A percentile compares a stretch with the other conserved stretches of the same genome.
phyloP scores from a whole-genome alignment of 2,888 invertebrate genomes.

The Dicycla oo region DNA sequence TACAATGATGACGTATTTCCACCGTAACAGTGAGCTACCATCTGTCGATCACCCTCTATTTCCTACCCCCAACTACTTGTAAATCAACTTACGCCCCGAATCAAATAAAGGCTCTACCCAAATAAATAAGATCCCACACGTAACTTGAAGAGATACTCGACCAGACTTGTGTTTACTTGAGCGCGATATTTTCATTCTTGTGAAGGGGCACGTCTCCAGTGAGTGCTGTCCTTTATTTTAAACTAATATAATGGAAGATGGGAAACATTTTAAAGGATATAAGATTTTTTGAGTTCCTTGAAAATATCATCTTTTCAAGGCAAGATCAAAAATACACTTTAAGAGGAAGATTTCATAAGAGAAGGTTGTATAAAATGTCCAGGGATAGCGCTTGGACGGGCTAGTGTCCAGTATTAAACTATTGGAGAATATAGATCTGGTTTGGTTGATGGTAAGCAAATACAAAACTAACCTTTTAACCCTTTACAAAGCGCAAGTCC shows the following conservation, averaged over 20 bases:
- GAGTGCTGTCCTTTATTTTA: slow-evolving; percentile 31
- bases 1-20: not conserved
- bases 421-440: no score
- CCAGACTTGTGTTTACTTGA: slow-evolving; percentile 47
- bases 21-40: not conserved
- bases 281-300: not conserved
- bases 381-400: not conserved
- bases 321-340: not conserved
- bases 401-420: not conserved
- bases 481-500: no score
- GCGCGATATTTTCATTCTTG: slow-evolving; percentile 48
- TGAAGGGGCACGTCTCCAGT: slow-evolving; percentile 27
- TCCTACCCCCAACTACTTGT: slow-evolving; percentile 24
- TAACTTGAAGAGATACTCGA: slow-evolving; percentile 47
- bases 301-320: not conserved
- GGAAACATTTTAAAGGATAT: not conserved
- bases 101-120: slow-evolving; percentile 57
- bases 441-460: no score
- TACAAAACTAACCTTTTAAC: no score
- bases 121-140: slow-evolving; percentile 52
- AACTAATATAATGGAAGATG: slow-evolving; percentile 37
- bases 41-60: slow-evolving; percentile 25
- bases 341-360: not conserved
- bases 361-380: not conserved
- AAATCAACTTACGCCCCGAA: slow-evolving; percentile 51